Evolutionary conservation across 2,888 invertebrate species (phyloP).

Genomic region (Chrysotoxum bicinctum): DNA sequence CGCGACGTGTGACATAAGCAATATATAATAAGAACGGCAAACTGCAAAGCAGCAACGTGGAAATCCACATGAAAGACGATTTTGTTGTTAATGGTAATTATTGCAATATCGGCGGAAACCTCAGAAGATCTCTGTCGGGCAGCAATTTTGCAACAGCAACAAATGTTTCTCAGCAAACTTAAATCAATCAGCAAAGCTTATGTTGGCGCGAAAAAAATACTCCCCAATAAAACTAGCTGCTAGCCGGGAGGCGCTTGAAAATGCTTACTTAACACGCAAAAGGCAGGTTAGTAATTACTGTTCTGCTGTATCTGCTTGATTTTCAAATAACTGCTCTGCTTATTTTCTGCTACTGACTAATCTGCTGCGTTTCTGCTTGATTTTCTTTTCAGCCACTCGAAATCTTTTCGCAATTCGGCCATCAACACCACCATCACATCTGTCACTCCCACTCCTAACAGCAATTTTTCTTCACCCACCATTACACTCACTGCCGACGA

Average conservation of each 20-base stretch:
- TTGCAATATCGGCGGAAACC: slow-evolving; percentile 56
- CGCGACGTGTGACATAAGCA: slow-evolving; percentile 41
- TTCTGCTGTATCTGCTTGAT: slow-evolving; percentile 54
- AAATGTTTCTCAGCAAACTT: slow-evolving; percentile 36
- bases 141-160: slow-evolving; percentile 58
- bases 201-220: slow-evolving; percentile 10
- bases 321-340: slow-evolving; percentile 51
- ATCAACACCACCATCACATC: slow-evolving; percentile 24
- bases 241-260: slow-evolving; percentile 52
- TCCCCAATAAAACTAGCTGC: slow-evolving; percentile 24
- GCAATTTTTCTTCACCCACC: slow-evolving; percentile 57
- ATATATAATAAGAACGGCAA: slow-evolving; percentile 54
- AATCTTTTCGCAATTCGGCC: slow-evolving; percentile 48
- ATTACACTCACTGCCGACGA: slow-evolving; percentile 42
- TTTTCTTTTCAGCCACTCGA: slow-evolving; percentile 29
- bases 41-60: slow-evolving; percentile 73
- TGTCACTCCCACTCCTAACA: slow-evolving; percentile 45
- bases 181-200: slow-evolving; percentile 46
- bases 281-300: slow-evolving; percentile 36
- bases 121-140: slow-evolving; percentile 45
- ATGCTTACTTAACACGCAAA: slow-evolving; percentile 51
- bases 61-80: slow-evolving; percentile 65
- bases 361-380: slow-evolving; percentile 60
- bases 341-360: slow-evolving; percentile 69
- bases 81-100: slow-evolving; percentile 5